Evolutionary conservation across 2,113 vertebrate species (phyloP).

Genomic region (Cinclus cinclus): DNA sequence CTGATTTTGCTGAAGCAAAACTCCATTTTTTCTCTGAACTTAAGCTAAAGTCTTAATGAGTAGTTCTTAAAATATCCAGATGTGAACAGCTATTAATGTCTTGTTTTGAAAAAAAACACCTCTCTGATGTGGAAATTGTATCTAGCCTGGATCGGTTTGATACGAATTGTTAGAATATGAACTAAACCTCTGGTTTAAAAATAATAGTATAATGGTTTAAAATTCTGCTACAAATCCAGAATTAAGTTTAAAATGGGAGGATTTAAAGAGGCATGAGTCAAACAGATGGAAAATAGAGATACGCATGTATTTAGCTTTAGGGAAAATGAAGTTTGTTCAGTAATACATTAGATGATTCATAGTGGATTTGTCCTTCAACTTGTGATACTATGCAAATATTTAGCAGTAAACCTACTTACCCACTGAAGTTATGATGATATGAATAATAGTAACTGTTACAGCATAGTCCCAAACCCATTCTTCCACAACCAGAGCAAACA

Average conservation of each 20-base stretch:
- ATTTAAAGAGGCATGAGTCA: neutral
- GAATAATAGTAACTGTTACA: conserved; percentile 81
- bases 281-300: neutral
- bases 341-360: neutral
- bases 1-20: neutral
- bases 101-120: neutral
- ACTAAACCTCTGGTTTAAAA: neutral
- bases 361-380: neutral
- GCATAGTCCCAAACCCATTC: conserved; percentile 88
- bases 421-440: conserved; percentile 77
- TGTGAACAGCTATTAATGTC: neutral
- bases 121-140: neutral
- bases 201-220: neutral
- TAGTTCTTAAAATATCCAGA: neutral
- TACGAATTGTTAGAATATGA: neutral
- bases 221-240: neutral
- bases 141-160: neutral
- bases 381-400: neutral
- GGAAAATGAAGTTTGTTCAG: neutral
- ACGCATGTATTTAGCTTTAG: neutral
- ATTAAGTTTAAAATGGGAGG: neutral
- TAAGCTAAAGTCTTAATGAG: neutral
- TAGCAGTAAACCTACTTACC: conserved; percentile 73
- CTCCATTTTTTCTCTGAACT: neutral
- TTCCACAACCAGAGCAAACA: conserved; percentile 83